phyloP scores from a whole-genome alignment of 2,888 invertebrate species.

The Helleia helle region DNA sequence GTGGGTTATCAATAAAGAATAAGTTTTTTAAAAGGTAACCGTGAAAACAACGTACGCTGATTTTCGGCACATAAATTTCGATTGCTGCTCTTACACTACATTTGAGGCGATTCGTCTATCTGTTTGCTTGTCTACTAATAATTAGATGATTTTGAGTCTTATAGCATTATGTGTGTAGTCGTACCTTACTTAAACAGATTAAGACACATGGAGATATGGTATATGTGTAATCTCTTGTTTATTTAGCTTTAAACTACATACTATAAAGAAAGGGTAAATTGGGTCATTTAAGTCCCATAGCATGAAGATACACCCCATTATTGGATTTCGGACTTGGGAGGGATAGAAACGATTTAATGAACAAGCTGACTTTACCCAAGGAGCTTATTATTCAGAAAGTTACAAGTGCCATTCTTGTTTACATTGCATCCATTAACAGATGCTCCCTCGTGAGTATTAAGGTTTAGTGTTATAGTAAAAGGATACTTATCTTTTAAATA shows the following conservation, averaged over 20 bases:
- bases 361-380: slow-evolving; percentile 4
- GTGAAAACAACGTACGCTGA: too few relatives aligned
- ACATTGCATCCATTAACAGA: slow-evolving; percentile 2
- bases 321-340: slow-evolving; percentile 11
- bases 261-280: slow-evolving; percentile 12
- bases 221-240: too few relatives aligned
- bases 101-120: too few relatives aligned
- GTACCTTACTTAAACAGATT: too few relatives aligned
- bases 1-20: too few relatives aligned
- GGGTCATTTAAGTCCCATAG: slow-evolving; percentile 15
- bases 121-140: too few relatives aligned
- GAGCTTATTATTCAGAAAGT: slow-evolving; percentile 4
- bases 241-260: not conserved
- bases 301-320: slow-evolving; percentile 15
- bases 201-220: too few relatives aligned
- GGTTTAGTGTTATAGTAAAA: not conserved
- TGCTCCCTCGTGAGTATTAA: not conserved
- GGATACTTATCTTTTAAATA: not conserved
- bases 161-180: too few relatives aligned
- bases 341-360: slow-evolving; percentile 12
- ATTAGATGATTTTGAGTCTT: too few relatives aligned
- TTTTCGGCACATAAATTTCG: too few relatives aligned
- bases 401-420: slow-evolving; percentile 2
- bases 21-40: too few relatives aligned
- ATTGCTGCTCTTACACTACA: too few relatives aligned